Evolutionary conservation across 37 sponge, comb jelly and placozoan species (phyloP).

Genomic region (Spongia lamella): DNA sequence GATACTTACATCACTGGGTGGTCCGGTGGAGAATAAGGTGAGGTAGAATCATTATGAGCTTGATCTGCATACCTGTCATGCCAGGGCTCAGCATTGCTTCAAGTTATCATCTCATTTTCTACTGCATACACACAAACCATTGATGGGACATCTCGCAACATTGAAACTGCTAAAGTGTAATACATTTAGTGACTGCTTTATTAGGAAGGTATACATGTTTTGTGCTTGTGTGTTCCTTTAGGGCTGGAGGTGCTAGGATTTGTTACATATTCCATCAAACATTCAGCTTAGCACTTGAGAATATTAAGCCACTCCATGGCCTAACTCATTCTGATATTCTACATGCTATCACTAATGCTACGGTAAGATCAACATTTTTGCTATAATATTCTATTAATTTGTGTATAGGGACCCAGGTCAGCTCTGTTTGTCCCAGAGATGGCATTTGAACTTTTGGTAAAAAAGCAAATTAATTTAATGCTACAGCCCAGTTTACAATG

Average conservation of each 20-base stretch:
- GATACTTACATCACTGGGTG: slow-evolving; percentile 68
- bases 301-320: slow-evolving; percentile 82
- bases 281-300: slow-evolving; percentile 67
- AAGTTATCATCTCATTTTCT: slow-evolving; percentile 85
- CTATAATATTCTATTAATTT: neutral
- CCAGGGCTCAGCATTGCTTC: slow-evolving; percentile 75
- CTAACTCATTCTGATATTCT: slow-evolving; percentile 76
- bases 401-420: slow-evolving; percentile 87
- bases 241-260: slow-evolving; percentile 91
- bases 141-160: slow-evolving; percentile 85
- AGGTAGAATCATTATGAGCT: neutral
- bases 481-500: slow-evolving; percentile 89
- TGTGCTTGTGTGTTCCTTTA: slow-evolving; percentile 4
- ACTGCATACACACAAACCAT: slow-evolving; percentile 82
- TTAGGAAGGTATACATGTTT: neutral
- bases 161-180: slow-evolving; percentile 80
- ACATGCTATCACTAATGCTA: slow-evolving; percentile 91
- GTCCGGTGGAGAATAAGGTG: slow-evolving; percentile 74
- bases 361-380: slow-evolving; percentile 36
- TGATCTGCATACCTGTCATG: neutral
- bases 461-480: slow-evolving; percentile 87
- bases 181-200: neutral
- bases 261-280: slow-evolving; percentile 95
- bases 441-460: slow-evolving; percentile 97
- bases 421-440: slow-evolving; percentile 97